Conservation (phyloP, 2,888 invertebrate genomes). For the Tiliacea citrago region DNA sequence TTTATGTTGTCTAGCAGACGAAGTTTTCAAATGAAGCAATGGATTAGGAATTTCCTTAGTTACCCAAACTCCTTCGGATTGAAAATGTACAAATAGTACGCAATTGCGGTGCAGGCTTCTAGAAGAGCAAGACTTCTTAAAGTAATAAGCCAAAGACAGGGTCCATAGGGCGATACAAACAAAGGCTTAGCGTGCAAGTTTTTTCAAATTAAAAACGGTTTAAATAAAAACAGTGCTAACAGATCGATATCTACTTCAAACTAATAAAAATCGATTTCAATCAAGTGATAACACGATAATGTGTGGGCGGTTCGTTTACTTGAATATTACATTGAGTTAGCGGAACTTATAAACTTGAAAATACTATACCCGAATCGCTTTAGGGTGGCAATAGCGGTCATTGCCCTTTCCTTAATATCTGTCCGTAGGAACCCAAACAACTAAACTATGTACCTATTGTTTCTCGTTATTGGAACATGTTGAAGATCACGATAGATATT, state of each 20-base stretch:
- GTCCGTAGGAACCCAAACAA: too few species aligned
- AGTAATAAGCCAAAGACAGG: neutral
- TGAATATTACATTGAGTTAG: constrained; percentile 24
- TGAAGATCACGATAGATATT: too few species aligned
- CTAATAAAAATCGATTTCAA: constrained; percentile 27
- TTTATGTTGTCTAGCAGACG: too few species aligned
- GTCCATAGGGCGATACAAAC: neutral
- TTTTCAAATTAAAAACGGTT: neutral
- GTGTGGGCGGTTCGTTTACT: neutral
- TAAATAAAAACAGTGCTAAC: neutral
- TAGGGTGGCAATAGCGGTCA: too few species aligned
- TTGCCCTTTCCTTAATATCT: too few species aligned
- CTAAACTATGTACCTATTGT: too few species aligned
- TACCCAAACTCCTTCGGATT: too few species aligned
- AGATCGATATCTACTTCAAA: neutral
- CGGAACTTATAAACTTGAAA: neutral
- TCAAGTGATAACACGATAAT: constrained; percentile 3
- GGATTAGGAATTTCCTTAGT: too few species aligned
- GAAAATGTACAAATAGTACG: too few species aligned
- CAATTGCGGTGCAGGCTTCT: neutral
- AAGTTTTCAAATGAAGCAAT: too few species aligned
- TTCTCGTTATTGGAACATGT: too few species aligned
- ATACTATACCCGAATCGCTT: neutral
- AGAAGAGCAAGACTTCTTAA: neutral
- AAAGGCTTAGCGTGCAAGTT: neutral